Evolutionary conservation across 2,888 invertebrate genomes (phyloP).

Genomic region (Oscheius sp.): DNA sequence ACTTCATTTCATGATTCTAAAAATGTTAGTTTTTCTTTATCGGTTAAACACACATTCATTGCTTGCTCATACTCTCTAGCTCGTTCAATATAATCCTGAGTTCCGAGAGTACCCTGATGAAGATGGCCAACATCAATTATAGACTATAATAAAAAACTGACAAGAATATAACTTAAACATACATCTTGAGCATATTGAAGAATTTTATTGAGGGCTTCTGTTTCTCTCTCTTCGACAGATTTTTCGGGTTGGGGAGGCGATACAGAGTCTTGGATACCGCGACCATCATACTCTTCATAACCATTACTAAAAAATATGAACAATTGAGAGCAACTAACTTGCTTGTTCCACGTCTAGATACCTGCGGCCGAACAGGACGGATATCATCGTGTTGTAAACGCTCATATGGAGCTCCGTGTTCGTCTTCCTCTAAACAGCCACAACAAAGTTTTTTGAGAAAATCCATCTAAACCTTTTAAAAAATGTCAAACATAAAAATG

Average conservation of each 20-base stretch:
- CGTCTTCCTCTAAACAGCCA: slow-evolving; percentile 3
- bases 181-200: slow-evolving; percentile 22
- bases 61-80: slow-evolving; percentile 25
- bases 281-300: background rate
- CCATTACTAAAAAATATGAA: background rate
- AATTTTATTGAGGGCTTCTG: slow-evolving; percentile 19
- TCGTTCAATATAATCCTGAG: slow-evolving; percentile 26
- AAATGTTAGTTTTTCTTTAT: background rate
- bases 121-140: slow-evolving; percentile 33
- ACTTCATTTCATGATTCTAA: background rate
- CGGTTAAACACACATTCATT: too few relatives aligned
- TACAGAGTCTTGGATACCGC: background rate
- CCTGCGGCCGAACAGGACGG: background rate
- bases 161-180: background rate
- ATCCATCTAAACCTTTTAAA: slow-evolving; percentile 8
- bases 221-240: slow-evolving; percentile 3
- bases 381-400: background rate
- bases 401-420: background rate
- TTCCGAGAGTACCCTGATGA: background rate
- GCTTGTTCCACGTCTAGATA: background rate
- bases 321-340: background rate
- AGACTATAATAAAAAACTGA: background rate
- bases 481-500: too few relatives aligned
- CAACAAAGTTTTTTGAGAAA: slow-evolving; percentile 1
- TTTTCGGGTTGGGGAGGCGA: background rate